Evolutionary conservation across 2,113 vertebrate genomes (phyloP).

Genomic region (Elephantulus edwardii): DNA sequence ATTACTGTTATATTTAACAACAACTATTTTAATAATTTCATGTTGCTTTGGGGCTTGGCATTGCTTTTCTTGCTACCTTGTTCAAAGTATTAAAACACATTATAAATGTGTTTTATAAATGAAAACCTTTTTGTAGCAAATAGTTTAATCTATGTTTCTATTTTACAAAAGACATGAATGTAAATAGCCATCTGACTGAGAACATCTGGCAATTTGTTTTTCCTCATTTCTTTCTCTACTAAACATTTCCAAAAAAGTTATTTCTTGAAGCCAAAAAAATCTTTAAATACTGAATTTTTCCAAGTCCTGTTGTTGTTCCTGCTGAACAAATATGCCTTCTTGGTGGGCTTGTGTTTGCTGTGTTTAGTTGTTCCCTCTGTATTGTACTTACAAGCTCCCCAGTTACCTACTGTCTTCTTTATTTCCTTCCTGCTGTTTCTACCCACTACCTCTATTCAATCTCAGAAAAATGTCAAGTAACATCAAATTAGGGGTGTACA

Average conservation of each 20-base stretch:
- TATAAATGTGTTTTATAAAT: not conserved
- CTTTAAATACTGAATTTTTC: not conserved
- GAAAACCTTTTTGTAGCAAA: not conserved
- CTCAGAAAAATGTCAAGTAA: not conserved
- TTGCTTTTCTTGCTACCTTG: slow-evolving; percentile 35
- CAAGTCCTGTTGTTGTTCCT: fast-evolving
- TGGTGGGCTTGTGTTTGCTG: not conserved
- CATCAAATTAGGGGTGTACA: not conserved
- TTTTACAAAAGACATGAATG: not conserved
- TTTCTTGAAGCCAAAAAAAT: not conserved
- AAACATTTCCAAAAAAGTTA: not conserved
- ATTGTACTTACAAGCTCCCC: not conserved
- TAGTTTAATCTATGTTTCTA: not conserved
- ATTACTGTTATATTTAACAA: slow-evolving; percentile 55
- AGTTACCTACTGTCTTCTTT: not conserved
- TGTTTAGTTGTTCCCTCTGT: not conserved
- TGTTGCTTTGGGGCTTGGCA: slow-evolving; percentile 47
- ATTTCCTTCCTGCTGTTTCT: not conserved
- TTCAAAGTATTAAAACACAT: not conserved
- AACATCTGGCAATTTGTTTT: not conserved
- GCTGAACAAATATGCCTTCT: not conserved
- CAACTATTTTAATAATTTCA: slow-evolving; percentile 30
- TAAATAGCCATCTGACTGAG: not conserved
- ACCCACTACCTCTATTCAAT: not conserved
- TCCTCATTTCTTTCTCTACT: not conserved